Percentiles rank a stretch among this genome's conserved stretches.
Conservation (phyloP, 2,113 vertebrate genomes). For the Thamnophis sirtalis region DNA sequence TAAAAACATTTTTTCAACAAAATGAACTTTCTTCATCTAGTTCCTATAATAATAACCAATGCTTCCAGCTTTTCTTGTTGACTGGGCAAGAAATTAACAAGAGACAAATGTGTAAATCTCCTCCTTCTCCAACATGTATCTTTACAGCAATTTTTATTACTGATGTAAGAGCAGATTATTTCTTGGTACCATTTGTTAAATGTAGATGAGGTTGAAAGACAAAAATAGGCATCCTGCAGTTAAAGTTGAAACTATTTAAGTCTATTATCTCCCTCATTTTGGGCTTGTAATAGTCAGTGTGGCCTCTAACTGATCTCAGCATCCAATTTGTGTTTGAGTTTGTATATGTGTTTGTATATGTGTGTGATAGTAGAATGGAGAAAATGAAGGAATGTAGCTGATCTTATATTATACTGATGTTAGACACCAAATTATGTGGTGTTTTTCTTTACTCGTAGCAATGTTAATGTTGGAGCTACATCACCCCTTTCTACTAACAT, state of each 20-base stretch:
- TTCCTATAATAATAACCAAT: neutral
- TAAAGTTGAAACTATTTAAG: neutral
- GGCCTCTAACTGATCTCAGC: neutral
- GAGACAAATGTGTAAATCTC: neutral
- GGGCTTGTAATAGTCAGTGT: neutral
- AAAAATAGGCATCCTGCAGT: neutral
- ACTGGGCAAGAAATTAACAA: neutral
- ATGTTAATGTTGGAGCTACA: neutral
- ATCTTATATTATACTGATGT: neutral
- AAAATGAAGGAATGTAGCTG: neutral
- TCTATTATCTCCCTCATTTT: neutral
- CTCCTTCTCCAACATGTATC: neutral
- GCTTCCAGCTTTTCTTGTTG: neutral
- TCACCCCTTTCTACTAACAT: neutral
- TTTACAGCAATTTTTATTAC: neutral
- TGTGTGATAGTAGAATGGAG: neutral
- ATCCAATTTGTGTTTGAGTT: neutral
- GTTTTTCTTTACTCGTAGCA: neutral
- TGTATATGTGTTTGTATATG: neutral
- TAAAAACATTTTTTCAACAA: too few species aligned
- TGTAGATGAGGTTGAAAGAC: neutral
- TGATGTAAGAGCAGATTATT: neutral
- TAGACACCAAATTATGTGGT: neutral
- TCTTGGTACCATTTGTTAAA: neutral
- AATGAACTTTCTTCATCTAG: neutral